Evolutionary conservation across 2,888 invertebrate genomes (phyloP).

Genomic region (Nysson spinosus): DNA sequence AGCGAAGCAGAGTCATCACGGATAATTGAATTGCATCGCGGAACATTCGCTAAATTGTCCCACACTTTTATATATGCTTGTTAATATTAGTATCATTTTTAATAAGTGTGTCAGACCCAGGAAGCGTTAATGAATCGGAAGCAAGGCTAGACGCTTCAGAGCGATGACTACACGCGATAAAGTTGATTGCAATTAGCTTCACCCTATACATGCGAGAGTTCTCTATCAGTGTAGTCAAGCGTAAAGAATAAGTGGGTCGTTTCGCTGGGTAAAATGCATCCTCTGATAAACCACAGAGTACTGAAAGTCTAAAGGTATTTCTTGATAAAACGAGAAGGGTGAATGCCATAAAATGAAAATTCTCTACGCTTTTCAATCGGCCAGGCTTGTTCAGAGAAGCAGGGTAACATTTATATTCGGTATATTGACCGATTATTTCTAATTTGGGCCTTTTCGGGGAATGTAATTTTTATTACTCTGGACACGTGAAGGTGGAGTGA

Average conservation of each 20-base stretch:
- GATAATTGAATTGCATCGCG: not conserved
- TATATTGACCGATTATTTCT: too few species aligned
- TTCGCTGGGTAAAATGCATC: slow-evolving; percentile 2
- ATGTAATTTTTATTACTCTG: too few species aligned
- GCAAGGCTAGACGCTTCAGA: slow-evolving; percentile 4
- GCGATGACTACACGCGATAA: slow-evolving; percentile 11
- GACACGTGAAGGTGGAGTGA: too few species aligned
- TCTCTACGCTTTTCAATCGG: too few species aligned
- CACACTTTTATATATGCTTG: not conserved
- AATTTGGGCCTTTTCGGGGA: too few species aligned
- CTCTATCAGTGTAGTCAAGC: slow-evolving; percentile 31
- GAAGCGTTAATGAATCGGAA: slow-evolving; percentile 30
- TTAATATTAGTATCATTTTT: not conserved
- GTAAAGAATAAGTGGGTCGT: slow-evolving; percentile 46
- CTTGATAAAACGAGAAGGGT: too few species aligned
- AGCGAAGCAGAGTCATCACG: too few species aligned
- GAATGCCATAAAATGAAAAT: too few species aligned
- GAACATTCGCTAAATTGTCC: not conserved
- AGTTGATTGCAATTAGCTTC: slow-evolving; percentile 39
- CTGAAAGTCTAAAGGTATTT: too few species aligned
- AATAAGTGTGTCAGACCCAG: slow-evolving; percentile 28
- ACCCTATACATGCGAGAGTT: slow-evolving; percentile 36
- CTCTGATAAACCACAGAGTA: not conserved
- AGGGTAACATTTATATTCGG: too few species aligned
- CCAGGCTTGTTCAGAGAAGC: too few species aligned